Conservation (phyloP, 2,888 invertebrate species). For the Falcaria lacertinaria region DNA sequence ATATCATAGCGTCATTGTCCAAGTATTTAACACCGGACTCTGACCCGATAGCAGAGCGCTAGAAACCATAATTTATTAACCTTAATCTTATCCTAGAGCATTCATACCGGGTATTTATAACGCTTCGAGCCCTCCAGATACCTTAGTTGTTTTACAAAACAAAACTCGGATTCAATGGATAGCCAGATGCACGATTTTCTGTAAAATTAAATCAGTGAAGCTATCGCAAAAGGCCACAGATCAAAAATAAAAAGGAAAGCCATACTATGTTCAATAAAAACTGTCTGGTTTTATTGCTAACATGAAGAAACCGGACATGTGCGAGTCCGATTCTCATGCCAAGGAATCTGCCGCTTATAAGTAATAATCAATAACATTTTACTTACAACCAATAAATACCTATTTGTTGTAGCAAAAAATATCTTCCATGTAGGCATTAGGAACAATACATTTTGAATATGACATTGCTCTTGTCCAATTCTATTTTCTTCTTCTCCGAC, state of each 20-base stretch:
- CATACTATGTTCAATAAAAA: background rate
- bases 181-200: conserved; percentile 19
- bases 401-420: too few relatives aligned
- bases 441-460: too few relatives aligned
- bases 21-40: background rate
- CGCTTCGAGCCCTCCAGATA: conserved; percentile 25
- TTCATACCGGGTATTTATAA: conserved; percentile 38
- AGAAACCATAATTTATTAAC: background rate
- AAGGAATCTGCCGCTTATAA: too few relatives aligned
- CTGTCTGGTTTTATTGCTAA: conserved; percentile 11
- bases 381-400: too few relatives aligned
- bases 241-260: background rate
- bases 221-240: background rate
- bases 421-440: too few relatives aligned
- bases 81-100: conserved; percentile 20
- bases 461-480: too few relatives aligned
- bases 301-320: too few relatives aligned
- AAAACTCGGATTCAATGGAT: conserved; percentile 26
- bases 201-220: conserved; percentile 22
- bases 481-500: too few relatives aligned
- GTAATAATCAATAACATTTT: too few relatives aligned
- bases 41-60: background rate
- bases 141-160: conserved; percentile 3
- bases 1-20: background rate
- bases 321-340: too few relatives aligned